Evolutionary conservation across 2,113 vertebrate species (phyloP), one percentile per base, ranked within the genome.

Genomic region (Indicator indicator): DNA sequence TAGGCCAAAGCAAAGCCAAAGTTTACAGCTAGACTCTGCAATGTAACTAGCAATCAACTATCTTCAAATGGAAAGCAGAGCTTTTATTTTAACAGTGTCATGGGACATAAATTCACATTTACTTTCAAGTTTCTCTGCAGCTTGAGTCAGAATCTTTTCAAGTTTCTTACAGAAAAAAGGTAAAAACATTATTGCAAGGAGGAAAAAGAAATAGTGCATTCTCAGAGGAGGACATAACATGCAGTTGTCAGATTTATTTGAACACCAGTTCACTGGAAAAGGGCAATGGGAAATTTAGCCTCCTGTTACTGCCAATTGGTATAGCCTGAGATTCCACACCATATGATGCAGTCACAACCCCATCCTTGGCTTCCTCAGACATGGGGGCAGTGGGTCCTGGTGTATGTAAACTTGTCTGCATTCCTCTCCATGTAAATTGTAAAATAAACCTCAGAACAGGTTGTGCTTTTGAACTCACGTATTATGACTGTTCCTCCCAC

Each of bases 21-120:
- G n/a, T 88, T 95, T 80, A 94, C 90, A 75, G 75, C 86, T 96
- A 95, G 84, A 86, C 79, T 88, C 80, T 77, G 20, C 65, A 93
- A 87, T 9, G 6, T 76, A 92, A n/a, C 74, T 15, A 95, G 88
- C 77, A 79, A 94, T 95, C 93, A 92, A 30, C 84, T 77, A 55
- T 83, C 90, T 86, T 68, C 75, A 94, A 94, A 95, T 88, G 63
- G 72, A 97, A 96, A 96, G 74, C 85, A 75, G 81, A 96, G 93
- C 65, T 23, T 92, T 42, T 69, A 58, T 60, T 89, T 79, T 94
- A 90, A 84, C 93, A 90, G 72, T 91, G 76, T 95, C 63, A 44
- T 7, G 78, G 76, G 88, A 96, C 83, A 73, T 64, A 80, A 95
- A 95, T 50, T 92, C 83, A 92, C 68, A 82, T 83, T 64, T 91